A percentile compares a stretch with the other conserved stretches of the same genome.
Conservation (phyloP, 1,140 invertebrate genomes). For the Rhynchophorus ferrugineus region DNA sequence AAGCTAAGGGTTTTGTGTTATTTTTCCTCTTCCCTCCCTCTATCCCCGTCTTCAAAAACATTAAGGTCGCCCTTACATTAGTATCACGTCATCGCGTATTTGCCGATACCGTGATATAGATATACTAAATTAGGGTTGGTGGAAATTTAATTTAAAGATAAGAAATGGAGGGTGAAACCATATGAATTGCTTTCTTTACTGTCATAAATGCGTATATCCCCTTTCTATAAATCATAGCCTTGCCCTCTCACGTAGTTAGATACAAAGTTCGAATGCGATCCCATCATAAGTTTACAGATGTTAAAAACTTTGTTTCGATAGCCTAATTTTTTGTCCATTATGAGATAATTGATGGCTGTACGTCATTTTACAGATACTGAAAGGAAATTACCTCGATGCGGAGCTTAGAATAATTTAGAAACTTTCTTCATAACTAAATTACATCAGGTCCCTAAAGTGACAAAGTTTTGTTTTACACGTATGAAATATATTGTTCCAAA, state of each 20-base stretch:
- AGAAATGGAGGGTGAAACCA: slow-evolving; percentile 16
- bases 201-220: slow-evolving; percentile 11
- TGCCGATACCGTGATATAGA: slow-evolving; percentile 12
- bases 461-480: too few relatives aligned
- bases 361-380: too few relatives aligned
- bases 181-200: slow-evolving; percentile 18
- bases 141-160: slow-evolving; percentile 14
- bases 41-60: slow-evolving; percentile 5
- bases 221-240: slow-evolving; percentile 9
- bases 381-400: too few relatives aligned
- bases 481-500: too few relatives aligned
- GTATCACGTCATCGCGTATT: slow-evolving; percentile 13
- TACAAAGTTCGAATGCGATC: background rate
- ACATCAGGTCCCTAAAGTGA: too few relatives aligned
- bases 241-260: background rate
- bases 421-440: too few relatives aligned
- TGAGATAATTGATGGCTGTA: background rate
- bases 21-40: background rate
- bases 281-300: background rate
- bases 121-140: slow-evolving; percentile 16
- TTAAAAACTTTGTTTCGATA: background rate
- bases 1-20: too few relatives aligned
- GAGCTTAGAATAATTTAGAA: too few relatives aligned
- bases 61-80: slow-evolving; percentile 12
- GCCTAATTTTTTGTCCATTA: background rate